A percentile compares a stretch with the other conserved stretches of the same genome.
Conservation (phyloP, 2,113 vertebrate species). For the Morphnarchus princeps region DNA sequence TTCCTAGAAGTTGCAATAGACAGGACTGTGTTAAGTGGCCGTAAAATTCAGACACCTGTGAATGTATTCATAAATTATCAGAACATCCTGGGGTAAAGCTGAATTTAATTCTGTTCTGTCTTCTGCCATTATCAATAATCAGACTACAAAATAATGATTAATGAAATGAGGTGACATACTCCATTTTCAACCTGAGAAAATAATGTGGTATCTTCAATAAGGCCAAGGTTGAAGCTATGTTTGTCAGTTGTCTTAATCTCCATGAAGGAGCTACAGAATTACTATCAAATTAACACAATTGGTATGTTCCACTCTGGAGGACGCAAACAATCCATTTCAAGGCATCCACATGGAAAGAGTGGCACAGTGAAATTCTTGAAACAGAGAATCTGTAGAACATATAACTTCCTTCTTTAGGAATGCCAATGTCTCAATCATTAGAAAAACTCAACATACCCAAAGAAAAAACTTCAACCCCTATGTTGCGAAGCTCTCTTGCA, state of each 20-base stretch:
- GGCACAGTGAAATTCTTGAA: background rate
- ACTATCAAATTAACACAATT: background rate
- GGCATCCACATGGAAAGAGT: background rate
- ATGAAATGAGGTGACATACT: background rate
- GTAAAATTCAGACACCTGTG: background rate
- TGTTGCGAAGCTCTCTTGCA: conserved; percentile 81
- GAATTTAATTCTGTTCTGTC: background rate
- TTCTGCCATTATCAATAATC: background rate
- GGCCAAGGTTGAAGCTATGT: background rate
- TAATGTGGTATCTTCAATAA: background rate
- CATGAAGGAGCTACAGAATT: background rate
- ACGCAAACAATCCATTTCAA: background rate
- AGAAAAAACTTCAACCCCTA: conserved; percentile 94
- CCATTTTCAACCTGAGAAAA: background rate
- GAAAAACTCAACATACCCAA: conserved; percentile 77
- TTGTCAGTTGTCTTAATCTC: background rate
- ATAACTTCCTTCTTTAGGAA: background rate
- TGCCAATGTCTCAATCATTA: background rate
- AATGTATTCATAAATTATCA: background rate
- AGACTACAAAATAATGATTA: background rate
- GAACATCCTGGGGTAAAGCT: background rate
- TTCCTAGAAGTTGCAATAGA: conserved; percentile 73
- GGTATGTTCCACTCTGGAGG: background rate
- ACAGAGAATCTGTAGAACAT: background rate
- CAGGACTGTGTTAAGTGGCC: background rate